Base-by-base conservation (phyloP, 2,113 vertebrate genomes). In the Colius striatus region DNA sequence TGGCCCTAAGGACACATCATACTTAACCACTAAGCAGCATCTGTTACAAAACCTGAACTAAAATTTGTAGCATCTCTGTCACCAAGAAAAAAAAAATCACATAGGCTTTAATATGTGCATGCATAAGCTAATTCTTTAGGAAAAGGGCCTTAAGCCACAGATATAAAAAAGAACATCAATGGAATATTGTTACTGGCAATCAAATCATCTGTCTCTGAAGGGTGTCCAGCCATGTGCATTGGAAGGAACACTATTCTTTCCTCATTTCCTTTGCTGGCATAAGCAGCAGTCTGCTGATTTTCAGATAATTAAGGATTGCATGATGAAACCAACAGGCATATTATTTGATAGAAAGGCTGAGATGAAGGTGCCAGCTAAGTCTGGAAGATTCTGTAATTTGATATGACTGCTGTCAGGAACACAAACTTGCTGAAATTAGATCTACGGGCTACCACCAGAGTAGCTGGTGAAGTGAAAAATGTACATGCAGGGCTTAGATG, bases 261-360 rank as follows among this genome's bases (percentile, higher is more conserved):
- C 85, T 92, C 85, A 84, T 97, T 95, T 97, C 81, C 84, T 96
- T 94, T 96, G 73, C 82, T 94, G 91, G 85, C 94, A 92, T 71
- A 89, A 95, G 78, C 73, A 95, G 50, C 84, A 96, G 90, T 80
- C 85, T 96, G 77, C 88, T 96, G 94, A 94, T 97, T 96, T 97
- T 87, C 80, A 95, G 86, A 76, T 97, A 98, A 98, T 98, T 98
- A 97, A 94, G 90, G 90, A 92, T 86, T 97, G 81, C 85, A 84
- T 92, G 94, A 97, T 96, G 92, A 97, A 97, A 66, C 87, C 95
- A 97, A 94, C 65, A 87, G 86, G 84, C 90, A 87, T 97, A 91
- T 95, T 97, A 97, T 97, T 97, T 96, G 78, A 96, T 92, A 94
- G 90, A 96, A 97, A 96, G 95, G 89, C 85, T 94, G 84, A 97